Evolutionary conservation across 2,888 invertebrate genomes (phyloP).

Genomic region (Amiota minor): DNA sequence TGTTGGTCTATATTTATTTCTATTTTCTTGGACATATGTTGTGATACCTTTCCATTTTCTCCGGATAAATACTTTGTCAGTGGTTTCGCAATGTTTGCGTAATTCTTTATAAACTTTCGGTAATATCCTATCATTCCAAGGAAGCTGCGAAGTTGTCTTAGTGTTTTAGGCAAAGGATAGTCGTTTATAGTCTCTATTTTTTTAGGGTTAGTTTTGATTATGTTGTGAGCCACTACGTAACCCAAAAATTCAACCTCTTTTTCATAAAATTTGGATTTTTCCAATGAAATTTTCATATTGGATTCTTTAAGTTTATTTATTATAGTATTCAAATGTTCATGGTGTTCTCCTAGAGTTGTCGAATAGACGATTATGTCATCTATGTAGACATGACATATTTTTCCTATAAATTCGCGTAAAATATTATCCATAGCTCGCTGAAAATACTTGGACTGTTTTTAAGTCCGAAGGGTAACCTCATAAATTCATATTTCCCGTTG

Average conservation of each 20-base stretch:
- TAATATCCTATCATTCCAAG: neutral
- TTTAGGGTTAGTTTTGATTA: too few species aligned
- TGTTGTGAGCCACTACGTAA: too few species aligned
- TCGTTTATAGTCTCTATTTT: too few species aligned
- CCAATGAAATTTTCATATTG: neutral
- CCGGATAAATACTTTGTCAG: too few species aligned
- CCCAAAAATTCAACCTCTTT: too few species aligned
- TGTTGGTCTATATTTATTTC: neutral
- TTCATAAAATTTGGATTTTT: neutral
- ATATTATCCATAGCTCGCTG: slow-evolving; percentile 5
- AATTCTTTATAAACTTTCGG: neutral
- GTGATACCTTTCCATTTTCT: too few species aligned
- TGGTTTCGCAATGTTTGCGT: neutral
- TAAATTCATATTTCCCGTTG: slow-evolving; percentile 36
- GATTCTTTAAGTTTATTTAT: neutral
- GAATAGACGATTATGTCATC: slow-evolving; percentile 2
- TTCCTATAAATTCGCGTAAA: neutral
- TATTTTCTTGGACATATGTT: neutral
- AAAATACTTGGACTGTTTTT: slow-evolving; percentile 35
- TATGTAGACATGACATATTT: neutral
- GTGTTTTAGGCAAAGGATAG: too few species aligned
- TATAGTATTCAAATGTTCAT: neutral
- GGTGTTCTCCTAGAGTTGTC: neutral
- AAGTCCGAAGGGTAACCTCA: slow-evolving; percentile 37
- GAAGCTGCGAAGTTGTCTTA: neutral